A percentile compares a stretch with the other conserved stretches of the same genome.
Evolutionary conservation across 2,888 invertebrate genomes (phyloP).

Genomic region (Itoplectis maculator): DNA sequence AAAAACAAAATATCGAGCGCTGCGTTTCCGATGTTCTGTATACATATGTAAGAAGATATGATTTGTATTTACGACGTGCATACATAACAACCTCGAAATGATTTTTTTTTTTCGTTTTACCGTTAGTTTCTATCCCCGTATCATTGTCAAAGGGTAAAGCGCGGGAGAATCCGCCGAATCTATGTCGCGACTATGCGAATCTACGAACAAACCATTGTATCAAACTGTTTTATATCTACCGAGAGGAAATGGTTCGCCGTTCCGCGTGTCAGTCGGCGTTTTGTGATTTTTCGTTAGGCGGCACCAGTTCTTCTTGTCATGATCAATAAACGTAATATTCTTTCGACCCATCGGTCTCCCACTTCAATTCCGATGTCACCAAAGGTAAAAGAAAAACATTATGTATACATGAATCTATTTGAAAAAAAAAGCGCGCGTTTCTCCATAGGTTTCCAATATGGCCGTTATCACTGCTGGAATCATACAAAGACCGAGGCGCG

Average conservation of each 20-base stretch:
- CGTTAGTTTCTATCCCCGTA: background rate
- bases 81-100: conserved; percentile 1
- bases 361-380: background rate
- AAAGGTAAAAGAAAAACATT: no score
- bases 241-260: background rate
- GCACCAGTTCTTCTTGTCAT: conserved; percentile 61
- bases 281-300: conserved; percentile 37
- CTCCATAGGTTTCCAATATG: no score
- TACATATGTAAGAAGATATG: conserved; percentile 13
- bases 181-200: conserved; percentile 26
- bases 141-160: conserved; percentile 39
- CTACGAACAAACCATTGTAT: conserved; percentile 51
- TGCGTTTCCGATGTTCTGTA: conserved; percentile 23
- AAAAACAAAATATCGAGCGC: background rate
- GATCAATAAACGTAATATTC: conserved; percentile 68
- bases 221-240: conserved; percentile 58
- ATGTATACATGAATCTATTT: no score
- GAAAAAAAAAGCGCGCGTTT: no score
- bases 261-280: conserved; percentile 10
- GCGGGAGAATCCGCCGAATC: conserved; percentile 22
- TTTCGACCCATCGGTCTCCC: conserved; percentile 33
- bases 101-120: conserved; percentile 22
- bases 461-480: no score
- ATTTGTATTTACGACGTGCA: conserved; percentile 20
- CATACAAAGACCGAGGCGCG: no score